Base-by-base conservation (phyloP, 1,140 invertebrate genomes). In the Stegodyphus mimosarum region DNA sequence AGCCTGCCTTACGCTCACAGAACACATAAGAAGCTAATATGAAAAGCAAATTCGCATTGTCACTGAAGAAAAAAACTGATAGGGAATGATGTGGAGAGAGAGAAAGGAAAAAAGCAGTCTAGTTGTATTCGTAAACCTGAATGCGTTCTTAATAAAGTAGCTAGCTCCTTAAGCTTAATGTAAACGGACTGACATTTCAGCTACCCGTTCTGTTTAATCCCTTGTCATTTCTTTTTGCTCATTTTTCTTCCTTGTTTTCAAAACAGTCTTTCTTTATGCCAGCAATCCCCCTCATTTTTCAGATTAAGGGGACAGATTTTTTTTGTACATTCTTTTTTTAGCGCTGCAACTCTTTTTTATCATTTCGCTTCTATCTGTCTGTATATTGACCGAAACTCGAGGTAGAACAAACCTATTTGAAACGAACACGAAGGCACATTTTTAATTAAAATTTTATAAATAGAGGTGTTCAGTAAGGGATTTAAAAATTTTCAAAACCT, bases 131-230 rank as follows among this genome's bases (percentile, higher is more conserved):
- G 55, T 60, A 60, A 60, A 60, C 55, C 55, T 60, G 55, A 60
- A 60, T 60, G 55, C 15, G 9, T 60, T 60, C 64, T 7, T 67
- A 67, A 67, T 67, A 67, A 67, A 67, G 64, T 67, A 67, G 64
- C 64, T 18, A 67, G 7, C 64, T 15, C 17, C 64, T 67, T 60
- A 67, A 67, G 64, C 64, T n/a, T 67, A 67, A 67, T 67, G 64
- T 17, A 67, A 67, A 67, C 64, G 64, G 55, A 5, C 55, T 60
- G 55, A 60, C 55, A 60, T 60, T 67, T 67, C 64, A n/a, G 13
- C 64, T 67, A 15, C 64, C n/a, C 17, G 13, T 67, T 67, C 64
- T 67, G 11, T 6, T 15, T 67, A 67, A 67, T 67, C 64, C 17
- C 64, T 67, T 67, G 64, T 15, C 64, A 67, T 13, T 18, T 18